These are phyloP conservation scores for Nemotelus pantherinus DNA, from an alignment of 2,888 invertebrate species.

Conservation along the genomic window DNA sequence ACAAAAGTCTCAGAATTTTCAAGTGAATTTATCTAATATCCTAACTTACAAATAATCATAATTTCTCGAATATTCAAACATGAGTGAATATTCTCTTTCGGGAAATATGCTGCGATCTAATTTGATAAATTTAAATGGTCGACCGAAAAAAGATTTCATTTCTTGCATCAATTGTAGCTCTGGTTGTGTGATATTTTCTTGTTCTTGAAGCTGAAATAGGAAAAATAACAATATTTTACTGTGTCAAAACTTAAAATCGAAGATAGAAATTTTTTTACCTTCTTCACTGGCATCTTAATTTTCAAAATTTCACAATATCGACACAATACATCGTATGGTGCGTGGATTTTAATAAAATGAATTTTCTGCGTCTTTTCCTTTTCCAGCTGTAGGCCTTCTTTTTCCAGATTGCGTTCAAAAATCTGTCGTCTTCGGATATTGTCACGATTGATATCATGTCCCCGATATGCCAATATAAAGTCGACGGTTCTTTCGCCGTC, in stretches of 20 bases:
- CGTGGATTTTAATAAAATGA: conserved; percentile 78
- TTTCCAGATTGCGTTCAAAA: conserved; percentile 71
- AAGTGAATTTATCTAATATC: background rate
- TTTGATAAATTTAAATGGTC: conserved; percentile 68
- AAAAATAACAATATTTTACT: conserved; percentile 36
- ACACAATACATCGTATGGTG: conserved; percentile 74
- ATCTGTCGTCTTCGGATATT: conserved; percentile 66
- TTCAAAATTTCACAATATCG: conserved; percentile 81
- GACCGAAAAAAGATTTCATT: conserved; percentile 65
- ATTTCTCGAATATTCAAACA: conserved; percentile 75
- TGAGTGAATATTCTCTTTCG: conserved; percentile 70
- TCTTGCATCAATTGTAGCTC: conserved; percentile 64
- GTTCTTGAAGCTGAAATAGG: conserved; percentile 60
- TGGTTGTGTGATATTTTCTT: conserved; percentile 61
- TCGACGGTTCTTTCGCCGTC: conserved; percentile 69
- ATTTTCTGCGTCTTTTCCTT: conserved; percentile 71
- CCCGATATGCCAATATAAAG: conserved; percentile 72
- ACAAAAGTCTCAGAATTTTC: background rate
- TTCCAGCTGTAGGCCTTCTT: conserved; percentile 72
- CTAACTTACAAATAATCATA: conserved; percentile 76
- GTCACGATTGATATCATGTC: conserved; percentile 60
- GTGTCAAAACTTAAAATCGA: background rate
- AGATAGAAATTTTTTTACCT: conserved; percentile 64
- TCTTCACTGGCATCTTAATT: conserved; percentile 79
- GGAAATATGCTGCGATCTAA: conserved; percentile 72